These are phyloP conservation scores for Drosophila recens DNA, from an alignment of 2,888 invertebrate genomes.

Conservation along the genomic window DNA sequence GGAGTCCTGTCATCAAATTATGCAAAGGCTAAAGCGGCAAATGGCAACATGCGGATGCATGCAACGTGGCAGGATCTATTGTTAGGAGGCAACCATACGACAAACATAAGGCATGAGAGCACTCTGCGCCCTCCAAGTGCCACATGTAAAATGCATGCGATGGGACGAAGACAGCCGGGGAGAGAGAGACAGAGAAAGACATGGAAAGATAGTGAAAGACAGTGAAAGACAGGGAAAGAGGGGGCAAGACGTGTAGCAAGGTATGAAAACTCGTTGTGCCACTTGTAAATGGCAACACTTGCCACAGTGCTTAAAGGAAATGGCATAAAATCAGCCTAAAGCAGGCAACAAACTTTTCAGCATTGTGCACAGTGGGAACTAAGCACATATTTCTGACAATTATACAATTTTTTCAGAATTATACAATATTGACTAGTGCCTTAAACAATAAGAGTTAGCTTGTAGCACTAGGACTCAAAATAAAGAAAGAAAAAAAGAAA, in stretches of 20 bases:
- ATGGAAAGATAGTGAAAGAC: not conserved
- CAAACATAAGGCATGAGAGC: conserved; percentile 1
- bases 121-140: conserved; percentile 23
- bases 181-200: not conserved
- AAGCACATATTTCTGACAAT: not conserved
- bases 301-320: conserved; percentile 48
- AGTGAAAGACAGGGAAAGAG: too few relatives aligned
- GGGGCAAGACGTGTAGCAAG: not conserved
- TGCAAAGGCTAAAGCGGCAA: conserved; percentile 61
- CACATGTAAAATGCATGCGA: conserved; percentile 51
- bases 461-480: too few relatives aligned
- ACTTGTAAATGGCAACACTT: conserved; percentile 54
- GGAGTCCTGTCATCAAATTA: conserved; percentile 57
- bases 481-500: too few relatives aligned
- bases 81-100: conserved; percentile 10
- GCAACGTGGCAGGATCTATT: conserved; percentile 21
- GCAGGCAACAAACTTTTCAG: conserved; percentile 50
- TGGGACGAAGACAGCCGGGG: not conserved
- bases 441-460: too few relatives aligned
- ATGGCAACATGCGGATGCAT: conserved; percentile 42
- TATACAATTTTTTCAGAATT: not conserved
- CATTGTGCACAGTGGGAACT: not conserved
- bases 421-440: too few relatives aligned
- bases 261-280: conserved; percentile 35
- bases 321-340: conserved; percentile 66